These are phyloP conservation scores for Tribolium freemani DNA, from an alignment of 2,888 invertebrate species.

Conservation along the genomic window DNA sequence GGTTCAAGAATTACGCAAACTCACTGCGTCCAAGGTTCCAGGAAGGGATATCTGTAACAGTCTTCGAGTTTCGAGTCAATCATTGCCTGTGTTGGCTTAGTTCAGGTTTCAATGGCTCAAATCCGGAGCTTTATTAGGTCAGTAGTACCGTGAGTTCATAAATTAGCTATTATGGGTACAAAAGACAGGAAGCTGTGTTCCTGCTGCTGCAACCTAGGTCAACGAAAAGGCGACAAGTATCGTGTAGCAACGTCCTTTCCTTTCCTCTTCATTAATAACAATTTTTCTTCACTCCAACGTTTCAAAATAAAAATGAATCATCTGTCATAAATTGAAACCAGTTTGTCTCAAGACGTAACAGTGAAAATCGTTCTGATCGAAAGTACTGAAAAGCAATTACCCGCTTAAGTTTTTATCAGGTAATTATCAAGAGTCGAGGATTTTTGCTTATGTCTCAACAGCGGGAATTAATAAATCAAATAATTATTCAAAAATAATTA, in stretches of 20 bases:
- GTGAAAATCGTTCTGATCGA: constrained; percentile 10
- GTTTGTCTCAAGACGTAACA: constrained; percentile 5
- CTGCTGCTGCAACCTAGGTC: not conserved
- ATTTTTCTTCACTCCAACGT: not conserved
- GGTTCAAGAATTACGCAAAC: constrained; percentile 3
- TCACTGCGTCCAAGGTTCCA: constrained; percentile 12
- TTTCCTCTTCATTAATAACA: not conserved
- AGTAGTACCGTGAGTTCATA: not conserved
- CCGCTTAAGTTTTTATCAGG: not conserved
- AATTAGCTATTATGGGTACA: not conserved
- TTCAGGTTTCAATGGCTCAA: not conserved
- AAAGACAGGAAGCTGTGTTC: not conserved
- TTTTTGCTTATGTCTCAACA: not conserved
- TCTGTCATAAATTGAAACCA: constrained; percentile 4
- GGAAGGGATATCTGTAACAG: constrained; percentile 13
- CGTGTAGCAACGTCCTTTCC: not conserved
- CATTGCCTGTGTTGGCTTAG: not conserved
- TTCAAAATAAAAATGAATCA: not conserved
- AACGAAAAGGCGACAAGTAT: not conserved
- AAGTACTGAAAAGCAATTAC: constrained; percentile 4
- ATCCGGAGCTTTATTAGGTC: constrained; percentile 8
- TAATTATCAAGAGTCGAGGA: constrained; percentile 4
- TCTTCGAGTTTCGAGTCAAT: not conserved
- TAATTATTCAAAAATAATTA: constrained; percentile 11
- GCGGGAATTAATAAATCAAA: not conserved